Percentiles rank a stretch among this genome's conserved stretches.
Evolutionary conservation across 2,888 invertebrate genomes (phyloP).

Genomic region (Amorpha juglandis): DNA sequence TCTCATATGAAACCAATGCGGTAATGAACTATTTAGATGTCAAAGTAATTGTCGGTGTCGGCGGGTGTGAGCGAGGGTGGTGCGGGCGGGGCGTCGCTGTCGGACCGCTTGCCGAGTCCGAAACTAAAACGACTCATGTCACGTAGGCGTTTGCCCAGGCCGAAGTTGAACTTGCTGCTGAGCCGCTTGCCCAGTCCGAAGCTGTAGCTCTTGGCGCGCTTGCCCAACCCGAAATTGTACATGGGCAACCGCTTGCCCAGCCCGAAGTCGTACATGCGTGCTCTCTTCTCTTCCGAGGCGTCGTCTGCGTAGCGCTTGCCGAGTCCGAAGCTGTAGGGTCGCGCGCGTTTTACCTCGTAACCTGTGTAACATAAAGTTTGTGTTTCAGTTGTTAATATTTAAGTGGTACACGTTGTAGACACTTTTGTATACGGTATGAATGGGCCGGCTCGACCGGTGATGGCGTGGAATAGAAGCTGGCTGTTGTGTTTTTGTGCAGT

Average conservation of each 20-base stretch:
- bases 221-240: constrained; percentile 81
- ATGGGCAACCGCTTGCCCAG: constrained; percentile 73
- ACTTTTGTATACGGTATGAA: no score
- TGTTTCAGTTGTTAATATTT: constrained; percentile 5
- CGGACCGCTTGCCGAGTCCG: constrained; percentile 83
- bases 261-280: constrained; percentile 74
- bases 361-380: constrained; percentile 50
- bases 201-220: constrained; percentile 75
- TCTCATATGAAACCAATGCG: constrained; percentile 38
- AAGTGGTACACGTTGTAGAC: no score
- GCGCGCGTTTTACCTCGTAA: constrained; percentile 82
- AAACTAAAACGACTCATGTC: constrained; percentile 81
- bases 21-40: constrained; percentile 57
- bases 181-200: constrained; percentile 85
- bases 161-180: constrained; percentile 81
- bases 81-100: not conserved
- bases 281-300: constrained; percentile 66
- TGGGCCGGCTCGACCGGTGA: no score
- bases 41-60: constrained; percentile 57
- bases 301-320: constrained; percentile 84
- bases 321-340: constrained; percentile 88
- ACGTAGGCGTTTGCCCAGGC: constrained; percentile 82
- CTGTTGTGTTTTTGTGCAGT: no score
- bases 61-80: not conserved
- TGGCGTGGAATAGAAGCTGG: no score